Base-by-base conservation (phyloP, 2,113 vertebrate genomes). In the Eurypyga helias region DNA sequence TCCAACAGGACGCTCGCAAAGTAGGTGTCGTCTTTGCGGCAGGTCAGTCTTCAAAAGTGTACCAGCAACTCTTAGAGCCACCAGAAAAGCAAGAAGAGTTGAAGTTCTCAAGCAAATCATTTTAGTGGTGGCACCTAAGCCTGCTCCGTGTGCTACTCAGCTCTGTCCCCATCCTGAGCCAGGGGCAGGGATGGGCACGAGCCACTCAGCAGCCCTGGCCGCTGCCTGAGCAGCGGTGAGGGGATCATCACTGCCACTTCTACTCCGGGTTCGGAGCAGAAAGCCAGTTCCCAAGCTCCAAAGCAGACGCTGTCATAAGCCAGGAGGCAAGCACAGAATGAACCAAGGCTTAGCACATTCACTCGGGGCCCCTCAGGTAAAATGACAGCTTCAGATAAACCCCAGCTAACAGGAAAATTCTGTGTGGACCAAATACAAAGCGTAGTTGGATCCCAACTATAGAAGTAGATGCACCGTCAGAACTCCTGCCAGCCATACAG, bases 151-250 rank as follows among this genome's bases (percentile, higher is more conserved):
- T 23, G 24, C 26, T 54, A 72, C 60, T 84, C 31, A 61, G 67
- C 52, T n/a, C 52, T 19, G 31, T 67, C 45, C 34, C 43, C 52
- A 76, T 2, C 51, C 75, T 48, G 29, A 81, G 67, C 64, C 52
- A 43, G 25, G n/a, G 38, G 33, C 31, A 78, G 60, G 67, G 60
- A 71, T 71, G 7, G 81, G 48, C n/a, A 71, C 1, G 7, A 94
- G 51, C 13, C 31, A 5, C n/a, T 52, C 36, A 15, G 57, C 70
- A 33, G n/a, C 11, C 46, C 34, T 31, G 45, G 77, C 34, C 24
- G 5, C 29, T 43, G 19, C 52, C 5, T 0, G 1, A 4, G 25
- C 48, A 38, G 61, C 1, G 0, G 54, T 6, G 3, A 67, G 13
- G 77, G 28, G 82, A 72, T 24, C 38, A 34, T 41, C 2, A 0